These are phyloP conservation scores for Drosophila auraria DNA, from an alignment of 1,140 invertebrate species.

Conservation along the genomic window DNA sequence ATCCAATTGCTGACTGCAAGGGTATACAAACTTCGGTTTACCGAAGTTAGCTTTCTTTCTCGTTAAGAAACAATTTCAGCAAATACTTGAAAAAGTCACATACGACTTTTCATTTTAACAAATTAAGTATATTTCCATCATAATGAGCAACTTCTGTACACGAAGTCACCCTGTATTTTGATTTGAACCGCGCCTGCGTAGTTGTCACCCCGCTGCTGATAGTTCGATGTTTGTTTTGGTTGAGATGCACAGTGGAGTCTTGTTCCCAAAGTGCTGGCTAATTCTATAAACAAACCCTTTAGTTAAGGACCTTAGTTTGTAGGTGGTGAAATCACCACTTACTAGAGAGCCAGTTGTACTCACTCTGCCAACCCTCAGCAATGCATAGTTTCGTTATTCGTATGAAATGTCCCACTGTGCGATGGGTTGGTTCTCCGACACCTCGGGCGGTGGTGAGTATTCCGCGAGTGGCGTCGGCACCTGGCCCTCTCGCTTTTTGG, in stretches of 20 bases:
- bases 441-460: slow-evolving; percentile 29
- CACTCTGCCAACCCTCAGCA: too few relatives aligned
- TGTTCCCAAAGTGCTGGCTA: not conserved
- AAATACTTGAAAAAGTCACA: too few relatives aligned
- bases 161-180: slow-evolving; percentile 25
- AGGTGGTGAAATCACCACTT: too few relatives aligned
- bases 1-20: too few relatives aligned
- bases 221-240: slow-evolving; percentile 25
- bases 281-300: too few relatives aligned
- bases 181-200: slow-evolving; percentile 30
- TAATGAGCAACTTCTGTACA: not conserved
- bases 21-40: too few relatives aligned
- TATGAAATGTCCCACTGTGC: not conserved
- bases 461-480: slow-evolving; percentile 6
- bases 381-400: too few relatives aligned
- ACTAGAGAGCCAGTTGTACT: too few relatives aligned
- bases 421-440: slow-evolving; percentile 3
- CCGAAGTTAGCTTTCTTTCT: too few relatives aligned
- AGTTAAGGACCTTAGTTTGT: too few relatives aligned
- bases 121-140: not conserved
- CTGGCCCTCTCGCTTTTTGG: slow-evolving; percentile 18
- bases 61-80: too few relatives aligned
- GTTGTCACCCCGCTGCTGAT: slow-evolving; percentile 11
- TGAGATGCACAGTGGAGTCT: slow-evolving; percentile 2
- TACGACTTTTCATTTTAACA: not conserved